phyloP scores from a whole-genome alignment of 2,888 invertebrate genomes.

The Oligia strigilis region DNA sequence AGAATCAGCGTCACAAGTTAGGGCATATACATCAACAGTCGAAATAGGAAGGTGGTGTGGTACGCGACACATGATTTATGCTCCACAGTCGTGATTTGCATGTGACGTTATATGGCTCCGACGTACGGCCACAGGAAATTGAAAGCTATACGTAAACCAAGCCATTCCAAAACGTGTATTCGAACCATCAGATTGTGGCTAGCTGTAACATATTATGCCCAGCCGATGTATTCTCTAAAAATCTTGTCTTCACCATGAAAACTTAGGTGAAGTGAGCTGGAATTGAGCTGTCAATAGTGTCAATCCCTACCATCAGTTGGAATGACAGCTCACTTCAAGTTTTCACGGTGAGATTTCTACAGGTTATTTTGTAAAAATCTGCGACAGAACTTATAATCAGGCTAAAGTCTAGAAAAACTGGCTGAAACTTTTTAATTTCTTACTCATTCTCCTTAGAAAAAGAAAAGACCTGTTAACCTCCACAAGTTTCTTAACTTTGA shows the following conservation, averaged over 20 bases:
- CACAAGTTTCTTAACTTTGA: conserved; percentile 7
- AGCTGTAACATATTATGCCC: conserved; percentile 11
- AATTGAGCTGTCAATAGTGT: background rate
- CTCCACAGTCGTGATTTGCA: conserved; percentile 63
- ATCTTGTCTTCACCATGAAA: background rate
- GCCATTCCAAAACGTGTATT: conserved; percentile 43
- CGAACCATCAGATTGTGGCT: conserved; percentile 11
- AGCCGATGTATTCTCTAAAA: background rate
- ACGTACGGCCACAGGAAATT: conserved; percentile 69
- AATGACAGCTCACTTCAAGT: background rate
- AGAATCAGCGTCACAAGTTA: background rate
- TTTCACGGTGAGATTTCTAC: background rate
- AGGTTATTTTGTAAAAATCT: background rate
- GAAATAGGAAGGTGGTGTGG: conserved; percentile 34
- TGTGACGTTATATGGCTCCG: conserved; percentile 56
- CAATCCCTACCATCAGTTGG: background rate
- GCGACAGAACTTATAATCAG: background rate
- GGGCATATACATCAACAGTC: conserved; percentile 3
- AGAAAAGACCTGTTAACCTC: conserved; percentile 5
- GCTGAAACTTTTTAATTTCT: background rate
- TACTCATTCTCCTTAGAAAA: background rate
- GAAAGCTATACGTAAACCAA: conserved; percentile 64
- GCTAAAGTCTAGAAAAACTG: background rate
- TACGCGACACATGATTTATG: conserved; percentile 64
- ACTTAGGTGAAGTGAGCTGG: background rate